Base-by-base conservation (phyloP, 2,888 invertebrate genomes). In the Brachyopa scutellaris region DNA sequence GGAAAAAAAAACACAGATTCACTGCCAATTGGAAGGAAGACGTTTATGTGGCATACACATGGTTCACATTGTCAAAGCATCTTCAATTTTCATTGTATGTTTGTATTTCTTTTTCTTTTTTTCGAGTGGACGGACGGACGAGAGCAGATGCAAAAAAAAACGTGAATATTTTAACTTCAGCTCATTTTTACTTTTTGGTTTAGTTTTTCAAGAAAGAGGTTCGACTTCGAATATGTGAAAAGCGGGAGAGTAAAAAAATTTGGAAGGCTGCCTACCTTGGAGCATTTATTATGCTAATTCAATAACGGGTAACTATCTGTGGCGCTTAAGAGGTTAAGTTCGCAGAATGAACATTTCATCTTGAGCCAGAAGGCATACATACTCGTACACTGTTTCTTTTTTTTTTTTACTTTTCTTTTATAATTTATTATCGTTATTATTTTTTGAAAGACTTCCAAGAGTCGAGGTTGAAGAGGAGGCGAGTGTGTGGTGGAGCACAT, bases 271-370 rank as follows among this genome's bases (percentile, higher is more conserved):
- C 83, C 83, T 83, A 83, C 78, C 83, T 78, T 62, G 57, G 51
- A 67, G 83, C 77, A 83, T 83, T 83, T 83, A 78, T 78, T 83
- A 83, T 83, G 83, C 83, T 83, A 83, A 83, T 83, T 83, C 78
- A 83, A 83, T 83, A 83, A 83, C 67, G 78, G 82, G 47, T 45
- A 82, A 82, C 82, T 82, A 82, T 82, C 82, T 82, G 82, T 82
- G 82, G 82, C 82, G 82, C 82, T 82, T 82, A 82, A 82, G 82
- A 83, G 83, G 83, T 83, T 83, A 83, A 83, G 62, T 82, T 82
- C 82, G 77, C 23, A 42, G 42, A 66, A 72, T 66, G 66, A 66
- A 82, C 77, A 77, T 82, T 77, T 82, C 70, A 53, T 82, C 72
- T 72, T 70, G 47, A 66, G 76, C 67, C 57, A 21, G 64, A 59